Conservation (phyloP, 1,140 invertebrate species). For the Scylla paramamosain region DNA sequence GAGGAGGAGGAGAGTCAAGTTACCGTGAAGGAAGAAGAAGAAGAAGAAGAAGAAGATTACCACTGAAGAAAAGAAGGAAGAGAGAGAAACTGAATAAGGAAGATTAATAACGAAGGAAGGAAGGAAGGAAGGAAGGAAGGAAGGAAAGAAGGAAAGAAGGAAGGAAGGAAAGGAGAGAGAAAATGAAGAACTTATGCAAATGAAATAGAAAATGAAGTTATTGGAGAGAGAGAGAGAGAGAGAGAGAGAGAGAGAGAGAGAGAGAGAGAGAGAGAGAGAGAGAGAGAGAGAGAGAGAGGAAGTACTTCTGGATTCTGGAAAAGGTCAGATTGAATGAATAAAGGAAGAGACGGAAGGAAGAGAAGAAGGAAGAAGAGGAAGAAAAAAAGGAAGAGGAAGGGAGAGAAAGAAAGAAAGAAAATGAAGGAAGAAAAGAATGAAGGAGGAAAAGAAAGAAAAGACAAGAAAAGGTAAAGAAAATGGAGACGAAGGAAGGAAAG, state of each 20-base stretch:
- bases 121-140: neutral
- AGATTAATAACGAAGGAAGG: too few species aligned
- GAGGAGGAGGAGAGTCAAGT: too few species aligned
- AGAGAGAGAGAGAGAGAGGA: neutral
- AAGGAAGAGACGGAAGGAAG: neutral
- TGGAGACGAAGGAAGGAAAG: neutral
- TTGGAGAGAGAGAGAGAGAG: neutral
- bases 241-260: too few species aligned
- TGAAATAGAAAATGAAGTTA: neutral
- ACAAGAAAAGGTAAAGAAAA: neutral
- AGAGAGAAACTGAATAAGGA: too few species aligned
- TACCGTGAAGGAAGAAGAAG: too few species aligned
- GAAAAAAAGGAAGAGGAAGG: neutral
- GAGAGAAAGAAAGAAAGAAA: neutral
- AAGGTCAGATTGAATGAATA: neutral
- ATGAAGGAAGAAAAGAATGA: neutral
- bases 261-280: neutral
- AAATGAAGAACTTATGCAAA: neutral
- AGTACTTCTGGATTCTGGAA: neutral
- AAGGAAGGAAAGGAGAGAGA: neutral
- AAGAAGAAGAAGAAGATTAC: too few species aligned
- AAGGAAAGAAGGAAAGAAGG: too few species aligned
- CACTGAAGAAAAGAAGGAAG: too few species aligned
- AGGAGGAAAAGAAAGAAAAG: neutral
- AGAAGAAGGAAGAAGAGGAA: too few species aligned